These are phyloP conservation scores for Bhutanitis thaidina DNA, from an alignment of 2,888 invertebrate genomes.

Conservation along the genomic window DNA sequence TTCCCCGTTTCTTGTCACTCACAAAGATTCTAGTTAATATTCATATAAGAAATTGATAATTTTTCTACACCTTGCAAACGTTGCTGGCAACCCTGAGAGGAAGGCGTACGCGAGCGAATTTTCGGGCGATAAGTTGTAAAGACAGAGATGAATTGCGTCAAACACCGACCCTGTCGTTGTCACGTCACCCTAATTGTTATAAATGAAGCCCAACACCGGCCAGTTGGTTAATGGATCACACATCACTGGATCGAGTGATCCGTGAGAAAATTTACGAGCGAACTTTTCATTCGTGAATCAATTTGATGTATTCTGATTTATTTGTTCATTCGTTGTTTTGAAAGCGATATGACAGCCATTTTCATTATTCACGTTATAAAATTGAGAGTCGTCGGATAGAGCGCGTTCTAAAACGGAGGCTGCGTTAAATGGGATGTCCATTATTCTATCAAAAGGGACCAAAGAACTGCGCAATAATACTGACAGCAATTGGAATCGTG, in stretches of 20 bases:
- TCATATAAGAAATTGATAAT: too few relatives aligned
- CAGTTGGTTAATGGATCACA: constrained; percentile 6
- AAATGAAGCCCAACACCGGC: constrained; percentile 4
- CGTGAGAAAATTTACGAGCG: constrained; percentile 1
- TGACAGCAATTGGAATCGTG: too few relatives aligned
- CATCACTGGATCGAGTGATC: neutral
- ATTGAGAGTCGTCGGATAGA: too few relatives aligned
- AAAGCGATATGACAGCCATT: neutral
- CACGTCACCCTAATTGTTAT: constrained; percentile 14
- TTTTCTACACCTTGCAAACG: too few relatives aligned
- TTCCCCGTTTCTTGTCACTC: too few relatives aligned
- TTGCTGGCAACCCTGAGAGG: constrained; percentile 4
- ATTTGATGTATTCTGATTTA: too few relatives aligned
- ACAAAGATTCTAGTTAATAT: too few relatives aligned
- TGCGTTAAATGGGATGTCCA: too few relatives aligned
- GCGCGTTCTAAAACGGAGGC: too few relatives aligned
- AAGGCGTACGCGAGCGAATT: constrained; percentile 1
- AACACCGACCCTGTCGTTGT: constrained; percentile 9
- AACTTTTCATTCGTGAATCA: neutral
- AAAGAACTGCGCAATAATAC: too few relatives aligned
- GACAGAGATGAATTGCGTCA: constrained; percentile 17
- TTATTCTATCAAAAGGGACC: too few relatives aligned
- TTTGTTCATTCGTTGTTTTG: neutral
- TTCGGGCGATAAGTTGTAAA: constrained; percentile 12
- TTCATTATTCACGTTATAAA: too few relatives aligned